Conservation (phyloP, 2,888 invertebrate species). For the Euplexia lucipara region DNA sequence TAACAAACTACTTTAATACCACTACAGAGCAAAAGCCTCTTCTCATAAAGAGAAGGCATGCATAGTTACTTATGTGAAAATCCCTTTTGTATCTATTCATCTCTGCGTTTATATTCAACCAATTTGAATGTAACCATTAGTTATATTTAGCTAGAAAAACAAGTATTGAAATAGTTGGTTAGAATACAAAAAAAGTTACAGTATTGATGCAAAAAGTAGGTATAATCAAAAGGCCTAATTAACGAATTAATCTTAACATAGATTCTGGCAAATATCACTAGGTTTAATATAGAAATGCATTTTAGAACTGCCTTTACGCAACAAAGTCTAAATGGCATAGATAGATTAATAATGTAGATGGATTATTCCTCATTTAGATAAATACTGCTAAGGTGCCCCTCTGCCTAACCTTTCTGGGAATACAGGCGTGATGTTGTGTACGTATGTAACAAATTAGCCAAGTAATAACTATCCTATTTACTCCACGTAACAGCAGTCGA, state of each 20-base stretch:
- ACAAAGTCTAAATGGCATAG: constrained; percentile 6
- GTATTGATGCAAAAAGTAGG: constrained; percentile 31
- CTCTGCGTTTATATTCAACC: too few species aligned
- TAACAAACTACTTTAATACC: too few species aligned
- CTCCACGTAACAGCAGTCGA: neutral
- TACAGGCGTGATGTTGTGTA: neutral
- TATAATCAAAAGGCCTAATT: constrained; percentile 2
- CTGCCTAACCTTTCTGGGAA: too few species aligned
- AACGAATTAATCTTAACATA: neutral
- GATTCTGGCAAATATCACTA: constrained; percentile 13
- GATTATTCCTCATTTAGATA: constrained; percentile 2
- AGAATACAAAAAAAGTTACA: constrained; percentile 16
- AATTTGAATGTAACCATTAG: too few species aligned
- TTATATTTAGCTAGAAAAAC: constrained; percentile 6
- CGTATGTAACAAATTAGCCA: neutral
- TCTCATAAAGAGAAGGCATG: too few species aligned
- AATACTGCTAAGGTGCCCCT: neutral
- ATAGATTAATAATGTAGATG: neutral
- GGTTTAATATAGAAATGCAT: constrained; percentile 20
- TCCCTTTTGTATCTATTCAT: too few species aligned
- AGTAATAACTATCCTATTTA: constrained; percentile 12
- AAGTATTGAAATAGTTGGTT: constrained; percentile 16
- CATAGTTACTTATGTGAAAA: too few species aligned
- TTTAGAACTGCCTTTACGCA: constrained; percentile 39
- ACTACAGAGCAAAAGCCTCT: too few species aligned